Percentiles rank a stretch among this genome's conserved stretches.
phyloP scores from a whole-genome alignment of 2,797 vertebrate genomes.

The Novumbra hubbsi region DNA sequence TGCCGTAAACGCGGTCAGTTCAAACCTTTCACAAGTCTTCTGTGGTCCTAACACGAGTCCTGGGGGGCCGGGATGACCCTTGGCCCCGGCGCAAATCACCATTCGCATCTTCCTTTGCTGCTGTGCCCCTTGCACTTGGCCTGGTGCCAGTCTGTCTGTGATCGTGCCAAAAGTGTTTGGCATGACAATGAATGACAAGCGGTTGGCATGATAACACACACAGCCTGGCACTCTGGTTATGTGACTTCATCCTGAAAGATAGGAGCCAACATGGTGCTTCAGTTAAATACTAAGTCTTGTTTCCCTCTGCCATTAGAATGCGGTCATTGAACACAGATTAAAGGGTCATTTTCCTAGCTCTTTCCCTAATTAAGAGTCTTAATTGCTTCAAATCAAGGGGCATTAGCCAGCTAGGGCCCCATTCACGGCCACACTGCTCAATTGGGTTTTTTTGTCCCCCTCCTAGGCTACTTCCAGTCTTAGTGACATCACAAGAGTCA shows the following conservation, averaged over 20 bases:
- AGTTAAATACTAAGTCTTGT: slow-evolving; percentile 40
- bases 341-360: slow-evolving; percentile 71
- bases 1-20: too few species aligned
- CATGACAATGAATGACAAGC: neutral
- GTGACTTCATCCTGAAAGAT: slow-evolving; percentile 42
- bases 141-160: neutral
- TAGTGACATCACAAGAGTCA: slow-evolving; percentile 73
- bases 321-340: slow-evolving; percentile 62
- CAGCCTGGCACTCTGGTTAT: neutral
- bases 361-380: slow-evolving; percentile 74
- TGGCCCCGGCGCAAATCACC: neutral
- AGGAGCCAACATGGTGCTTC: slow-evolving; percentile 40
- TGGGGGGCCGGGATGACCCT: neutral
- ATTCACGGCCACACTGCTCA: slow-evolving; percentile 54
- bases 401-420: slow-evolving; percentile 65
- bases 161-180: neutral
- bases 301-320: slow-evolving; percentile 47
- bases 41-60: neutral
- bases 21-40: neutral
- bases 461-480: slow-evolving; percentile 52
- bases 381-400: slow-evolving; percentile 74
- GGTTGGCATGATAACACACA: neutral
- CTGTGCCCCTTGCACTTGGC: neutral
- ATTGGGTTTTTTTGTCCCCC: slow-evolving; percentile 58
- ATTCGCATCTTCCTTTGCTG: neutral